Conservation (phyloP, 2,113 vertebrate species). For the Bagarius yarrelli region DNA sequence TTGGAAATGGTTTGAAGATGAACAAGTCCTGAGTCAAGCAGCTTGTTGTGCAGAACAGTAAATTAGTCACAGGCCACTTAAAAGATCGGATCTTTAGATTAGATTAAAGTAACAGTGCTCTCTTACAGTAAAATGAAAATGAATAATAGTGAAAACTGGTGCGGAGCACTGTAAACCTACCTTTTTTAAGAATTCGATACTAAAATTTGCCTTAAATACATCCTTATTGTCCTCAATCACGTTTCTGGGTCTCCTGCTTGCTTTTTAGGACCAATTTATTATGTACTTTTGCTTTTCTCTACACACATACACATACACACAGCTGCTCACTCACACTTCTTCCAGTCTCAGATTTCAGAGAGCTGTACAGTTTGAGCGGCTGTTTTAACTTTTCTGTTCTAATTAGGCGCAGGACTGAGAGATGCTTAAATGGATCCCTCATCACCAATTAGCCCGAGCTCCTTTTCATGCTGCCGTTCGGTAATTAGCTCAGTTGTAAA, state of each 20-base stretch:
- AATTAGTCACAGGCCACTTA: neutral
- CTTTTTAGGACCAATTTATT: neutral
- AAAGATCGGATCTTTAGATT: neutral
- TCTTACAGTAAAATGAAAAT: neutral
- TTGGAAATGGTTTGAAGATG: constrained; percentile 1
- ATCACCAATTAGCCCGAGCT: constrained; percentile 39
- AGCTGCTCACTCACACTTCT: constrained; percentile 20
- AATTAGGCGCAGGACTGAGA: constrained; percentile 41
- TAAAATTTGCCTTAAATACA: no score
- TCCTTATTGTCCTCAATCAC: no score
- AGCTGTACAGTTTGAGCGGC: constrained; percentile 24
- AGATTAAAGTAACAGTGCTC: neutral
- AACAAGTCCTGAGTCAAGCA: neutral
- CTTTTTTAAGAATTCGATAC: no score
- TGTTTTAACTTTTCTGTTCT: constrained; percentile 35
- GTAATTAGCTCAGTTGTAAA: constrained; percentile 30
- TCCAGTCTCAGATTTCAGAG: constrained; percentile 43
- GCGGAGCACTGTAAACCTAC: neutral
- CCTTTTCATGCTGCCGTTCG: constrained; percentile 7
- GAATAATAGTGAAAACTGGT: neutral
- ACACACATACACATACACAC: constrained; percentile 13
- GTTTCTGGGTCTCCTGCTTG: neutral
- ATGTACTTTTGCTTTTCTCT: no score
- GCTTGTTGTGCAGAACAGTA: neutral
- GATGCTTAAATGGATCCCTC: constrained; percentile 48